A percentile compares a stretch with the other conserved stretches of the same genome.
phyloP scores from a whole-genome alignment of 2,113 vertebrate genomes.

The Oreochromis tanganicae region DNA sequence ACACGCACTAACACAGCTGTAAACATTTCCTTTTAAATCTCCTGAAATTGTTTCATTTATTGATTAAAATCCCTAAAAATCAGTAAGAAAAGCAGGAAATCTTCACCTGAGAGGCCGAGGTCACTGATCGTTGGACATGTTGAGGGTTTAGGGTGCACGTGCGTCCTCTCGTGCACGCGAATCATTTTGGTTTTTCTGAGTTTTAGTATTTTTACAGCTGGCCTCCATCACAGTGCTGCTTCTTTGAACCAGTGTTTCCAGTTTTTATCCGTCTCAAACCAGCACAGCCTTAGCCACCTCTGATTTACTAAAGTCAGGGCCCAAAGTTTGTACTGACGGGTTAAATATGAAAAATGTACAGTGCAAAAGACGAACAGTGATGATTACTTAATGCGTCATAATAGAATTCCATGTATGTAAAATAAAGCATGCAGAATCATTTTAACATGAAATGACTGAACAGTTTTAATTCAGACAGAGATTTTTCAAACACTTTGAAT shows the following conservation, averaged over 20 bases:
- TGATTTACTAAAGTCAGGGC: not conserved
- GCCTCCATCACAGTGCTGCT: no score
- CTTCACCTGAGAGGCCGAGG: not conserved
- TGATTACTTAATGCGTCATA: not conserved
- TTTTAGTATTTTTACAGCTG: not conserved
- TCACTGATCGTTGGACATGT: not conserved
- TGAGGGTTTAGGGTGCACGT: rapidly evolving
- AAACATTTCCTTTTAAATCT: not conserved
- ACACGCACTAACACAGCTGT: rapidly evolving
- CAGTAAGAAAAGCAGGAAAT: not conserved
- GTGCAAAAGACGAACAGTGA: not conserved
- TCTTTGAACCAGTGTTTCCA: not conserved
- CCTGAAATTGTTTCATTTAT: not conserved
- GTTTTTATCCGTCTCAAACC: not conserved
- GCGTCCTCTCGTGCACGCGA: not conserved
- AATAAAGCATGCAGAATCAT: not conserved
- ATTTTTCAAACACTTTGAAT: not conserved
- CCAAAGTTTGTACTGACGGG: not conserved
- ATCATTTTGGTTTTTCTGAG: rapidly evolving
- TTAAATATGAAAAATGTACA: not conserved
- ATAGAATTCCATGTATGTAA: rapidly evolving
- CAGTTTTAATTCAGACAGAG: not conserved
- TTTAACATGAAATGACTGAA: not conserved
- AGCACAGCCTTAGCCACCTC: not conserved
- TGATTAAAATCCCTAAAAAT: not conserved